Conservation (phyloP, 2,888 invertebrate genomes). For the Drosophila neutralis region DNA sequence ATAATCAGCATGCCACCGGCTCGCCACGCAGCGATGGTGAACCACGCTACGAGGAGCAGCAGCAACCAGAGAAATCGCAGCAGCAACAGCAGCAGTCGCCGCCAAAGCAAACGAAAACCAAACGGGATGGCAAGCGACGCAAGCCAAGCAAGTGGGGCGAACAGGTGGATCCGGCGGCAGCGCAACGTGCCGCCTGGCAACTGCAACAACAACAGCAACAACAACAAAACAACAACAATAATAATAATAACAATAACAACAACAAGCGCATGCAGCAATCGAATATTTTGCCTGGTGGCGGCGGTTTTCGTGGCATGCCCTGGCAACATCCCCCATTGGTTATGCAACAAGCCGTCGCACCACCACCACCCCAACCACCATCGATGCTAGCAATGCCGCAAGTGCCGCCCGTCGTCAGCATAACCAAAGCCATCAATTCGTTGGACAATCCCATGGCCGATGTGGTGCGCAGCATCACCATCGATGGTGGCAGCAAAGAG, state of each 20-base stretch:
- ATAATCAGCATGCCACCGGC: constrained; percentile 27
- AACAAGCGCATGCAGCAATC: constrained; percentile 37
- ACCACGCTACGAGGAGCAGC: constrained; percentile 67
- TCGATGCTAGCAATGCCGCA: constrained; percentile 65
- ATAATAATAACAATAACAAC: constrained; percentile 40
- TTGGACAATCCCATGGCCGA: constrained; percentile 88
- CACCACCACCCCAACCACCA: constrained; percentile 62
- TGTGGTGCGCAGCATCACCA: constrained; percentile 91
- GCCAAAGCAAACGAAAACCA: constrained; percentile 42
- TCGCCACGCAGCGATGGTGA: constrained; percentile 70
- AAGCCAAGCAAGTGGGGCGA: constrained; percentile 83
- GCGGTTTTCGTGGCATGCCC: constrained; percentile 68
- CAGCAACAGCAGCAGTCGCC: constrained; percentile 4
- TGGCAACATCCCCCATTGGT: constrained; percentile 77
- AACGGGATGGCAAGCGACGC: constrained; percentile 74
- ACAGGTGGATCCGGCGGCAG: constrained; percentile 63
- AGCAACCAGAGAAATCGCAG: constrained; percentile 11
- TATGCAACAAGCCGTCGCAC: constrained; percentile 51
- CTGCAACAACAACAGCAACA: constrained; percentile 41
- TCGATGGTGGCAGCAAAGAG: constrained; percentile 92
- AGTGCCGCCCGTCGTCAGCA: constrained; percentile 51
- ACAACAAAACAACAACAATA: constrained; percentile 46
- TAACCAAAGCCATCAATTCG: constrained; percentile 80
- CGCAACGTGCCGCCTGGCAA: constrained; percentile 70
- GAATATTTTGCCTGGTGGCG: constrained; percentile 16